These are phyloP conservation scores for Spea multiplicata DNA, from an alignment of 2,113 vertebrate species.

Conservation along the genomic window DNA sequence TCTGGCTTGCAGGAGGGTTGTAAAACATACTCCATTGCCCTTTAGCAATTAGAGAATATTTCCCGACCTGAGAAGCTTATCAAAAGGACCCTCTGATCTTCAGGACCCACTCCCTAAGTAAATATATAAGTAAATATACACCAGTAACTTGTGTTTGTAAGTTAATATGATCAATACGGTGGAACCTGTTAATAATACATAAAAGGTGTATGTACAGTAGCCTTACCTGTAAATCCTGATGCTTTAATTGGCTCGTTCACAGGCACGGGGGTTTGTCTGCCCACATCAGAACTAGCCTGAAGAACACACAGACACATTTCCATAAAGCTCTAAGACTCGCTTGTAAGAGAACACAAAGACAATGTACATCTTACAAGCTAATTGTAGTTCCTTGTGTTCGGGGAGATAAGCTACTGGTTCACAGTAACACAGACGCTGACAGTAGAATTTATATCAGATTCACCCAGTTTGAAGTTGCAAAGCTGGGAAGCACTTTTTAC, in stretches of 20 bases:
- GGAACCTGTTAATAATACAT: neutral
- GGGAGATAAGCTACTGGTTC: neutral
- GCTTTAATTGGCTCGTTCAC: neutral
- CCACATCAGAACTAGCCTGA: neutral
- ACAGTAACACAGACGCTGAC: neutral
- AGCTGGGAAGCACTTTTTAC: no score
- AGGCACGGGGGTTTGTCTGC: neutral
- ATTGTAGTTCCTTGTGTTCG: neutral
- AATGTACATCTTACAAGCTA: neutral
- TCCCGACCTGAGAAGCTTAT: no score
- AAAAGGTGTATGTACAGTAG: neutral
- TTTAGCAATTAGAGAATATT: no score
- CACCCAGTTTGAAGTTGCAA: neutral
- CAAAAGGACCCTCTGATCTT: no score
- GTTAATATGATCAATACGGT: no score
- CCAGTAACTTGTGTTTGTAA: no score
- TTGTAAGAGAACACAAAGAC: neutral
- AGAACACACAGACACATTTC: no score
- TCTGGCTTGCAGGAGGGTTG: no score
- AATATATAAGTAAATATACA: no score
- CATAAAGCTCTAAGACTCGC: neutral
- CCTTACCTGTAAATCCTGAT: neutral
- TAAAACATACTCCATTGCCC: no score
- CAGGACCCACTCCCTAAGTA: no score
- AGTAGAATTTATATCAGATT: neutral